A percentile compares a stretch with the other conserved stretches of the same genome.
phyloP scores from a whole-genome alignment of 2,888 invertebrate genomes.

The Carpatolechia fugitivella region DNA sequence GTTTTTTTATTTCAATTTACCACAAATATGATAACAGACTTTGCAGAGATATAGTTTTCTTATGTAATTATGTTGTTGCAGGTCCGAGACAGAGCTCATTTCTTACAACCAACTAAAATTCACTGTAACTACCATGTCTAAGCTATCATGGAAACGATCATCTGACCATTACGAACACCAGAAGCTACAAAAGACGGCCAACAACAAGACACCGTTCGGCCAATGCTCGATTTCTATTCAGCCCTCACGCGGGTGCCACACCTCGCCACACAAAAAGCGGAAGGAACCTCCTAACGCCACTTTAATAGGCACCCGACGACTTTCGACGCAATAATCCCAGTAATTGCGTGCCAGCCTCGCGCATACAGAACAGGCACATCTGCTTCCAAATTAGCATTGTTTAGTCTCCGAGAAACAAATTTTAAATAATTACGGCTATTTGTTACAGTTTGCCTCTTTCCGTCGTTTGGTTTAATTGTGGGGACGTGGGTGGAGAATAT shows the following conservation, averaged over 20 bases:
- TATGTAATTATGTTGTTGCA: too few species aligned
- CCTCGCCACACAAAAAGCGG: slow-evolving; percentile 49
- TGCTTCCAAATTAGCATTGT: slow-evolving; percentile 65
- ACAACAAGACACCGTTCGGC: background rate
- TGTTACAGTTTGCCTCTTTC: slow-evolving; percentile 33
- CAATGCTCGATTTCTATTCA: background rate
- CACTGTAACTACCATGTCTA: too few species aligned
- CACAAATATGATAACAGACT: too few species aligned
- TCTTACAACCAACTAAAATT: too few species aligned
- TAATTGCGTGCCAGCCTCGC: slow-evolving; percentile 57
- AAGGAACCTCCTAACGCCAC: slow-evolving; percentile 60
- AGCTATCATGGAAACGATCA: background rate
- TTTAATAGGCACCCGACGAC: slow-evolving; percentile 62
- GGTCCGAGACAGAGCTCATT: too few species aligned
- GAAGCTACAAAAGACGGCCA: background rate
- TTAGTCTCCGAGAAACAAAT: slow-evolving; percentile 50
- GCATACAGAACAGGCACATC: slow-evolving; percentile 63
- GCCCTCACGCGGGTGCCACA: slow-evolving; percentile 27
- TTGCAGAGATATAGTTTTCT: too few species aligned
- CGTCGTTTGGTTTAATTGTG: background rate
- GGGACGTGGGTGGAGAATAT: background rate
- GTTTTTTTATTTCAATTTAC: too few species aligned
- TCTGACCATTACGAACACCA: background rate
- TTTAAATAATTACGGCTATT: slow-evolving; percentile 55
- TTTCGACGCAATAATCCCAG: slow-evolving; percentile 60